These are phyloP conservation scores for Parazoanthus darwini DNA, from an alignment of 92 coral and sea anemone genomes.

Conservation along the genomic window DNA sequence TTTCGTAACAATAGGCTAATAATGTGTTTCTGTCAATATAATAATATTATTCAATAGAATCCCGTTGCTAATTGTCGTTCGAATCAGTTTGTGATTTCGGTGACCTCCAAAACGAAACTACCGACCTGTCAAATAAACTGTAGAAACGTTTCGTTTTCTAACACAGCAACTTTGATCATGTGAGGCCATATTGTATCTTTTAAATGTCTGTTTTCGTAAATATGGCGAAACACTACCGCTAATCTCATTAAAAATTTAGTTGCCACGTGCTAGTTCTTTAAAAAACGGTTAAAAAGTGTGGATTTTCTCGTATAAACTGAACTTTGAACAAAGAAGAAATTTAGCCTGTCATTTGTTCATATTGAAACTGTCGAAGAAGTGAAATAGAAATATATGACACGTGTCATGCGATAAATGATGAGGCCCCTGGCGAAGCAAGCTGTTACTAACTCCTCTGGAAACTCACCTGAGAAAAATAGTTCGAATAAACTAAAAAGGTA, in stretches of 20 bases:
- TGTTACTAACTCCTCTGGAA: not conserved
- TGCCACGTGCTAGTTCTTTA: conserved; percentile 40
- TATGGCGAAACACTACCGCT: conserved; percentile 5
- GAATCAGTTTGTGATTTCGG: conserved; percentile 49
- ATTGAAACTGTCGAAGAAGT: not conserved
- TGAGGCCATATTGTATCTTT: not conserved
- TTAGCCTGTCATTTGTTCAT: conserved; percentile 22
- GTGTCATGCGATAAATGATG: conserved; percentile 12
- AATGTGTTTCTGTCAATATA: conserved; percentile 73
- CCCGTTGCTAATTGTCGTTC: conserved; percentile 64
- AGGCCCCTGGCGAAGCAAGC: not conserved
- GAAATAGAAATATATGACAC: conserved; percentile 15
- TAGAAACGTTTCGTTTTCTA: conserved; percentile 36
- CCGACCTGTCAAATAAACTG: conserved; percentile 44
- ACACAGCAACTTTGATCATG: conserved; percentile 1
- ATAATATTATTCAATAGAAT: conserved; percentile 64
- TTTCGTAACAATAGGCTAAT: conserved; percentile 74
- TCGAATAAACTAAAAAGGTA: not conserved
- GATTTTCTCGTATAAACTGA: conserved; percentile 5
- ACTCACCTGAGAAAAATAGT: not conserved
- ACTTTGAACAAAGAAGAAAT: conserved; percentile 21
- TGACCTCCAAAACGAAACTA: conserved; percentile 46
- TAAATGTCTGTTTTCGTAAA: conserved; percentile 22
- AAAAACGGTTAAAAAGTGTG: conserved; percentile 32
- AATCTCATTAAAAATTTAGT: conserved; percentile 41